Conservation (phyloP, 2,888 invertebrate genomes). For the Orthosia gracilis region DNA sequence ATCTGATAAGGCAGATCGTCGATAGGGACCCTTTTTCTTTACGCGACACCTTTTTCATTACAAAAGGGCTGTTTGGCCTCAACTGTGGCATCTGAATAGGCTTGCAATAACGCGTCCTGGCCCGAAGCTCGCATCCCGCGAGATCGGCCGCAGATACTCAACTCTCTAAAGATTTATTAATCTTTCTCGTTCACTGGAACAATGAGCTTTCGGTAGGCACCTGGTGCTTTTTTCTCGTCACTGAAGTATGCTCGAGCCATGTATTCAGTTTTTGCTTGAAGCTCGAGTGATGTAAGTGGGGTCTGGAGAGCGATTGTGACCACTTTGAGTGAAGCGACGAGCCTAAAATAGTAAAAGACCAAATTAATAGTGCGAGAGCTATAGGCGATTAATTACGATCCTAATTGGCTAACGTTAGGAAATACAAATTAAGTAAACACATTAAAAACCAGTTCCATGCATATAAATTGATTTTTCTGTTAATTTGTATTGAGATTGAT, state of each 20-base stretch:
- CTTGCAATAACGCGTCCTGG: conserved; percentile 90
- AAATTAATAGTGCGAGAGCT: conserved; percentile 39
- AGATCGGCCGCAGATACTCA: conserved; percentile 90
- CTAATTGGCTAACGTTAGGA: conserved; percentile 58
- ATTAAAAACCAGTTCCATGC: conserved; percentile 53
- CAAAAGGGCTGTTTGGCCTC: conserved; percentile 90
- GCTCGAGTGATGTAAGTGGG: conserved; percentile 80
- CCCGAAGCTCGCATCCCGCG: conserved; percentile 87
- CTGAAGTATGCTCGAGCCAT: conserved; percentile 80
- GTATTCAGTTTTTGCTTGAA: conserved; percentile 85
- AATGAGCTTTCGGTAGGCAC: conserved; percentile 89
- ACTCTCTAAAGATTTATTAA: conserved; percentile 90
- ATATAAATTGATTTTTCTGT: conserved; percentile 55
- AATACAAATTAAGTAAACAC: conserved; percentile 59
- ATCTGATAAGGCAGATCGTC: conserved; percentile 90
- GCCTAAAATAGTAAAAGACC: conserved; percentile 52
- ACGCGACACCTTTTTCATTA: conserved; percentile 91
- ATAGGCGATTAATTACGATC: conserved; percentile 46
- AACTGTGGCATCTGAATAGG: conserved; percentile 90
- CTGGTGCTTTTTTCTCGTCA: conserved; percentile 88
- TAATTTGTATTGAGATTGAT: conserved; percentile 61
- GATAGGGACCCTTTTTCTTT: conserved; percentile 91
- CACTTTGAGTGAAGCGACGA: conserved; percentile 67
- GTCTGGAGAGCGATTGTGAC: conserved; percentile 77
- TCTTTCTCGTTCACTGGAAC: conserved; percentile 88